Conservation (phyloP, 2,888 invertebrate genomes). For the Bedellia somnulentella region DNA sequence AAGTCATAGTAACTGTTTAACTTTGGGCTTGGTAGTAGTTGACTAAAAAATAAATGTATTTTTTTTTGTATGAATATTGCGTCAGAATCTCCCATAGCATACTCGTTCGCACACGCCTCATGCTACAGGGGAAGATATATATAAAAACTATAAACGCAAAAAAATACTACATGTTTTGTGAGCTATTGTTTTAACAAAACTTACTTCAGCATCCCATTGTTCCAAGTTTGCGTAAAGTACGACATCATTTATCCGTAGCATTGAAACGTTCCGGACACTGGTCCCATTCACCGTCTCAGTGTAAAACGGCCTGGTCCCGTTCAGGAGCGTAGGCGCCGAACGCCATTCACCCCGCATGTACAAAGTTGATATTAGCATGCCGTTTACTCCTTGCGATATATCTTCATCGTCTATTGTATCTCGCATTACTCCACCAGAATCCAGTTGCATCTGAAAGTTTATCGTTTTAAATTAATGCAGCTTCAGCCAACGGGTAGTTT, state of each 20-base stretch:
- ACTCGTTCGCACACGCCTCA: too few relatives aligned
- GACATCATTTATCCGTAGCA: slow-evolving; percentile 44
- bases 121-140: too few relatives aligned
- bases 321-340: slow-evolving; percentile 41
- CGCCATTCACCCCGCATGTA: slow-evolving; percentile 45
- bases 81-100: too few relatives aligned
- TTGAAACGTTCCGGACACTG: slow-evolving; percentile 23
- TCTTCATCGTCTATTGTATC: slow-evolving; percentile 44
- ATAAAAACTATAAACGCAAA: too few relatives aligned
- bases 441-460: slow-evolving; percentile 25
- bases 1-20: too few relatives aligned
- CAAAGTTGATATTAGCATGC: slow-evolving; percentile 26
- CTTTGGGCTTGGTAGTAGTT: too few relatives aligned
- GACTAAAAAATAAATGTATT: too few relatives aligned
- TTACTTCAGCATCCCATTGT: slow-evolving; percentile 43
- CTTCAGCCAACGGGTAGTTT: background rate
- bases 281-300: slow-evolving; percentile 16
- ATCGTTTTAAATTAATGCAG: background rate
- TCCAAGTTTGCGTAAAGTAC: slow-evolving; percentile 32
- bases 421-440: slow-evolving; percentile 37
- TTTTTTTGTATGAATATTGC: too few relatives aligned
- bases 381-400: slow-evolving; percentile 23
- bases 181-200: too few relatives aligned
- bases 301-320: slow-evolving; percentile 29
- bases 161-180: too few relatives aligned